A percentile compares a stretch with the other conserved stretches of the same genome.
Conservation (phyloP, 2,888 invertebrate genomes). For the Quadroppia sp. region DNA sequence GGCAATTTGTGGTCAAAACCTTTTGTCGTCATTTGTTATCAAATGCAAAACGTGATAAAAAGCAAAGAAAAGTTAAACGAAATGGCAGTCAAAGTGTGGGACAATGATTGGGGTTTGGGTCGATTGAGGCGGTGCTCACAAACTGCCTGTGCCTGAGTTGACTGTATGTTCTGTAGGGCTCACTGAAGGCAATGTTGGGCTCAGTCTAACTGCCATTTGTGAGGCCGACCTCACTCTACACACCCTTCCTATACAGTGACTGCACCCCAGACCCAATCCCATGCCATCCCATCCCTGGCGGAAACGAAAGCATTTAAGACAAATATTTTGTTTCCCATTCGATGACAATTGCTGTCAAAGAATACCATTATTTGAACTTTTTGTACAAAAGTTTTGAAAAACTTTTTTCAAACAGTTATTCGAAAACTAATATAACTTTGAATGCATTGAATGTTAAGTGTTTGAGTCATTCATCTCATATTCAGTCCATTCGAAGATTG, state of each 20-base stretch:
- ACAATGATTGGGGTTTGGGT: not conserved
- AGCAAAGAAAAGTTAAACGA: not conserved
- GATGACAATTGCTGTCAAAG: too few species aligned
- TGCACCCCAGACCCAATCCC: not conserved
- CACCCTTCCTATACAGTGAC: not conserved
- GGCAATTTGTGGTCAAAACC: not conserved
- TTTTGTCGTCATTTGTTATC: not conserved
- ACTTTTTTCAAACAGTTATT: too few species aligned
- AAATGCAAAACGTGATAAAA: too few species aligned
- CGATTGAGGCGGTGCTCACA: not conserved
- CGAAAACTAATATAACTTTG: too few species aligned
- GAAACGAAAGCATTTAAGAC: not conserved
- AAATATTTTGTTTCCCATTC: not conserved
- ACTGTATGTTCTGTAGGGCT: too few species aligned
- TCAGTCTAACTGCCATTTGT: not conserved
- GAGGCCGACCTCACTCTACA: not conserved
- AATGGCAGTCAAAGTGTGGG: not conserved
- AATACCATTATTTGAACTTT: too few species aligned
- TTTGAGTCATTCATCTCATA: too few species aligned
- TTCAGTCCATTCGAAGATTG: too few species aligned
- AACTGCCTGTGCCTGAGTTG: not conserved
- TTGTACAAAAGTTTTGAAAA: too few species aligned
- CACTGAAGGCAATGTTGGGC: not conserved
- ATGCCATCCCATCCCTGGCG: not conserved
- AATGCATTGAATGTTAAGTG: too few species aligned